Evolutionary conservation across 2,888 invertebrate species (phyloP), one percentile per base, ranked within the genome.

Genomic region (Nemotelus nigrinus): DNA sequence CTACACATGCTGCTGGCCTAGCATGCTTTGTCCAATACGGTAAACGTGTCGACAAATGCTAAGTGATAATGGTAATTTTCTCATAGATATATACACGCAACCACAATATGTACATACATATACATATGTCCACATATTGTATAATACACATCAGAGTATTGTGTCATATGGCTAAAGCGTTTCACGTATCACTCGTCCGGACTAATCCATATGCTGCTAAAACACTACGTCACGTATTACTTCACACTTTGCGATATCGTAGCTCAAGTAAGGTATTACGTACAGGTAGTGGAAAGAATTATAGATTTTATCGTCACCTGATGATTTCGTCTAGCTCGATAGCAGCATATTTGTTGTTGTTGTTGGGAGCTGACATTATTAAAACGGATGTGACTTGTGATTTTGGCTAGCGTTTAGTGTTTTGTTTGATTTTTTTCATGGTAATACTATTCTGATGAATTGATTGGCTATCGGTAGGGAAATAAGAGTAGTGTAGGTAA

Each of bases 201-300:
- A 63, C 63, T 58, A n/a, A 63, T 25, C 5, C 41, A 10, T 39
- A 25, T 25, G 39, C 2, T 65, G 10, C 7, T 6, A 41, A 7
- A 65, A 39, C 65, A 10, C 47, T 7, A 45, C 45, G n/a, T 65
- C 65, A 45, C 65, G n/a, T 47, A 65, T 44, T 65, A 65, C 65
- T 63, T 63, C 63, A 63, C 43, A 63, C 63, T 39, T 63, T 10
- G 6, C 39, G 57, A 57, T 57, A 57, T 10, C 57, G 57, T 8
- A 25, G 25, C 25, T 25, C 25, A 25, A 25, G 25, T 25, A 25
- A 25, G 25, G 25, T 25, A 25, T 25, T 25, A 25, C 25, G 25
- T 25, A 25, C 25, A 25, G 25, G 25, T 25, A 25, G 25, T 25
- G 25, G 25, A 25, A 25, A 25, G 25, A 25, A 25, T 25, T 25